These are phyloP conservation scores for Agonopterix heracliana DNA, from an alignment of 2,888 invertebrate species.

Conservation along the genomic window DNA sequence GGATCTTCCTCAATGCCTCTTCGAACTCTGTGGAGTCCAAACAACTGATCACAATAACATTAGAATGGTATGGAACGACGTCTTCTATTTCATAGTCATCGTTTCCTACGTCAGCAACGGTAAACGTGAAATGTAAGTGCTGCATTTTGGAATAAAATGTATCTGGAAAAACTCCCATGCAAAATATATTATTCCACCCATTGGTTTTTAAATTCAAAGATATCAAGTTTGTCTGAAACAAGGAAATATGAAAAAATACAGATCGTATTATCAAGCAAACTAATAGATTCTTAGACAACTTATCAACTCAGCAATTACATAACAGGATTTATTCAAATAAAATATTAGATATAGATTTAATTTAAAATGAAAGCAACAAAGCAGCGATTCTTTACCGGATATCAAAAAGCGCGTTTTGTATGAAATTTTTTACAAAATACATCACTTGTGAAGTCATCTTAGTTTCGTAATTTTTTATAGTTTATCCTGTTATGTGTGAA, in stretches of 20 bases:
- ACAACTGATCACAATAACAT: constrained; percentile 39
- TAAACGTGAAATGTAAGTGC: constrained; percentile 28
- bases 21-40: constrained; percentile 37
- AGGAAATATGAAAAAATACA: not conserved
- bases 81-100: constrained; percentile 39
- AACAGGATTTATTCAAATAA: no score
- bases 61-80: constrained; percentile 38
- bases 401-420: no score
- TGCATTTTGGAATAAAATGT: constrained; percentile 33
- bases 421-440: no score
- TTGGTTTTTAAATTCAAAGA: constrained; percentile 37
- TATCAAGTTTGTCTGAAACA: constrained; percentile 28
- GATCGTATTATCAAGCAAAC: no score
- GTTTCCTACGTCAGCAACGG: constrained; percentile 28
- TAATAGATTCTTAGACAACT: no score
- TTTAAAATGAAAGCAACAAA: no score
- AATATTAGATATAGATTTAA: no score
- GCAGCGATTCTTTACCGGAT: no score
- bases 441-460: no score
- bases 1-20: constrained; percentile 33
- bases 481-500: no score
- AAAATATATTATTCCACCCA: constrained; percentile 47
- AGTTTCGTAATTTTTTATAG: no score
- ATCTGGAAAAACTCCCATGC: constrained; percentile 43
- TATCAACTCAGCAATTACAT: no score